These are phyloP conservation scores for Xenops minutus DNA, from an alignment of 2,797 vertebrate genomes.

Conservation along the genomic window DNA sequence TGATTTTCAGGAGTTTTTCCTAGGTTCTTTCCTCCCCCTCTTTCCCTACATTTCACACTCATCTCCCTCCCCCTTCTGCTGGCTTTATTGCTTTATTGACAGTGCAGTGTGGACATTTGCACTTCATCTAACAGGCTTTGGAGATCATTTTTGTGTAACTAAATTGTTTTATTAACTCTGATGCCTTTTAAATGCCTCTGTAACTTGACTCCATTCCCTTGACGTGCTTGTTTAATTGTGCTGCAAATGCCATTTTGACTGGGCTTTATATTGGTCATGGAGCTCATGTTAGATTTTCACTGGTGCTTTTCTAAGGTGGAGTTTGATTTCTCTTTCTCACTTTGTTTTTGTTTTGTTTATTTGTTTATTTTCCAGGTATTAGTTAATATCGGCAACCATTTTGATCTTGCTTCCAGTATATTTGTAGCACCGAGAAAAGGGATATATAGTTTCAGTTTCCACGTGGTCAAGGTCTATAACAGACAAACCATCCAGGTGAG, in stretches of 20 bases:
- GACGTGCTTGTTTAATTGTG: conserved; percentile 18
- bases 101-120: background rate
- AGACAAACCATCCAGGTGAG: conserved; percentile 99
- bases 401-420: conserved; percentile 96
- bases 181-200: conserved; percentile 13
- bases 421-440: conserved; percentile 97
- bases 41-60: background rate
- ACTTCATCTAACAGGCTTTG: background rate
- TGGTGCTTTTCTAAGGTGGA: background rate
- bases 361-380: conserved; percentile 86
- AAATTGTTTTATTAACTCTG: conserved; percentile 26
- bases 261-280: background rate
- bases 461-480: conserved; percentile 99
- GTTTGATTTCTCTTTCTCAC: conserved; percentile 8
- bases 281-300: background rate
- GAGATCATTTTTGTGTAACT: background rate
- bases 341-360: background rate
- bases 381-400: conserved; percentile 99
- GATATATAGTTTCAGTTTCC: conserved; percentile 99
- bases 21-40: background rate
- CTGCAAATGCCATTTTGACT: background rate
- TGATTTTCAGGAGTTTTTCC: background rate
- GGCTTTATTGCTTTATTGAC: background rate
- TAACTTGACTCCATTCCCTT: background rate
- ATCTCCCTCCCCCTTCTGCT: background rate